A percentile compares a stretch with the other conserved stretches of the same genome.
Conservation (phyloP, 2,113 vertebrate species). For the Hippocampus comes region DNA sequence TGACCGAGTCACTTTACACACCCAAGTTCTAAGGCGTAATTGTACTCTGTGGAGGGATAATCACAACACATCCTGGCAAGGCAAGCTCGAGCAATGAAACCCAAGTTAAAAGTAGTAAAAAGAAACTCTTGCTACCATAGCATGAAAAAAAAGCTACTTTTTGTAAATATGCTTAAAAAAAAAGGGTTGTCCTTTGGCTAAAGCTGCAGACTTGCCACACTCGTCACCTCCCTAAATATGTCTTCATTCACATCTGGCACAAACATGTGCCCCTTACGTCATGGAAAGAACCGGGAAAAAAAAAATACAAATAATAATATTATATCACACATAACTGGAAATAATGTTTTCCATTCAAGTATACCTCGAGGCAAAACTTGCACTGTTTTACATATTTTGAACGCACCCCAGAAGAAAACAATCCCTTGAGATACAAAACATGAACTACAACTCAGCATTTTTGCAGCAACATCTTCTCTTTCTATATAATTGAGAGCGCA, state of each 20-base stretch:
- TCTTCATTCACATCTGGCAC: constrained; percentile 33
- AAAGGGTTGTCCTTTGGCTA: too few species aligned
- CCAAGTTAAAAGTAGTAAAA: constrained; percentile 16
- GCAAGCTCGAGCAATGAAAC: constrained; percentile 12
- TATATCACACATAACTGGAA: constrained; percentile 25
- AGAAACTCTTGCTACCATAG: constrained; percentile 1
- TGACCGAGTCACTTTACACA: constrained; percentile 15
- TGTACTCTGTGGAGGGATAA: constrained; percentile 19
- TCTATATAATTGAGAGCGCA: constrained; percentile 26
- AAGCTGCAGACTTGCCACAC: constrained; percentile 36
- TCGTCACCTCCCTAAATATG: constrained; percentile 17
- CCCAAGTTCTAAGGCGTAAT: constrained; percentile 19
- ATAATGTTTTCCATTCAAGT: constrained; percentile 56
- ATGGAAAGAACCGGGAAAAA: constrained; percentile 16
- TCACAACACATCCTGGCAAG: constrained; percentile 15
- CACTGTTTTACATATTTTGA: constrained; percentile 45
- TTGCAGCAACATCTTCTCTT: constrained; percentile 25
- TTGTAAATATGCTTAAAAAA: not conserved
- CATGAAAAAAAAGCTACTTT: constrained; percentile 3
- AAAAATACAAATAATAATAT: too few species aligned
- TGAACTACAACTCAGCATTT: constrained; percentile 46
- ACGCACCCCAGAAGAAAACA: constrained; percentile 31
- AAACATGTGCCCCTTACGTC: constrained; percentile 31
- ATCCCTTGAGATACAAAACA: constrained; percentile 46
- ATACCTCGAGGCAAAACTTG: constrained; percentile 46